phyloP scores from a whole-genome alignment of 2,888 invertebrate genomes.

The Hydrotaea cyrtoneurina region DNA sequence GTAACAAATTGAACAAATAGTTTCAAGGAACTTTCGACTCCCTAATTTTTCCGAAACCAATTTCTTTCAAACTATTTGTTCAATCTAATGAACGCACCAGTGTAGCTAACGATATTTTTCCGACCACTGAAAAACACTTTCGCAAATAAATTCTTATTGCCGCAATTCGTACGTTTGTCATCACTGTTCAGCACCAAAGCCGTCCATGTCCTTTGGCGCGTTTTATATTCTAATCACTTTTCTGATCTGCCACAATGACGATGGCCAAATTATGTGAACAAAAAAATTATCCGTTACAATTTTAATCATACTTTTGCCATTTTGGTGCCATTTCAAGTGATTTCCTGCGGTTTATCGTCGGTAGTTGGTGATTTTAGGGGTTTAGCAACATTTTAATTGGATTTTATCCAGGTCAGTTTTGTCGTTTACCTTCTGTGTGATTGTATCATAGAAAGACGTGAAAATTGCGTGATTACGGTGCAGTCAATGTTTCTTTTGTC shows the following conservation, averaged over 20 bases:
- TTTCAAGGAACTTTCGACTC: no score
- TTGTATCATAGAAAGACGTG: neutral
- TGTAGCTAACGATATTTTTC: no score
- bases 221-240: no score
- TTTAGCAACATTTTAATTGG: slow-evolving; percentile 45
- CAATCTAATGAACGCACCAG: no score
- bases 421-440: neutral
- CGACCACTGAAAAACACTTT: no score
- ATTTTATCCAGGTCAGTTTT: slow-evolving; percentile 46
- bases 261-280: neutral
- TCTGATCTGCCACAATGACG: neutral
- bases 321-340: slow-evolving; percentile 38
- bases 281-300: neutral
- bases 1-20: no score
- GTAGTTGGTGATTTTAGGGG: neutral
- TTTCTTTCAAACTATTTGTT: no score
- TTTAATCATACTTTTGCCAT: slow-evolving; percentile 13
- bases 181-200: no score
- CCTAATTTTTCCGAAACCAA: no score
- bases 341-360: slow-evolving; percentile 32
- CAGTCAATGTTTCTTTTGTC: neutral
- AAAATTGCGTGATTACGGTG: neutral
- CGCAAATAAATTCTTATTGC: no score
- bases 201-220: no score
- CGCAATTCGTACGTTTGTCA: no score